These are phyloP conservation scores for Myotis myotis DNA, from an alignment of 2,797 vertebrate species.

Conservation along the genomic window DNA sequence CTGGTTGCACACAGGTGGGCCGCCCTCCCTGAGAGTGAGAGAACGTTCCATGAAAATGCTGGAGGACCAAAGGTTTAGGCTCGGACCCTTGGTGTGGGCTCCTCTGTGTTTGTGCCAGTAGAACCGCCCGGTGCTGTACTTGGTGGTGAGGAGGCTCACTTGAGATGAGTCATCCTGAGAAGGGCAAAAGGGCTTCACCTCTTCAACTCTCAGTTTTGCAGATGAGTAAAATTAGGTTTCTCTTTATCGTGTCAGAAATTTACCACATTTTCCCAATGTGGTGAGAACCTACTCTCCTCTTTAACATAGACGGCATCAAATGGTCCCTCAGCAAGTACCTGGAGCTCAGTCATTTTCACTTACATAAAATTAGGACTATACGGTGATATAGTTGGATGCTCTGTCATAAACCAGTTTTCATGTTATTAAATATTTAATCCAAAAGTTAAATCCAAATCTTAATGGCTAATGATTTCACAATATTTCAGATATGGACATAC, in stretches of 20 bases:
- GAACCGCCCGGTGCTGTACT: background rate
- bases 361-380: background rate
- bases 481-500: background rate
- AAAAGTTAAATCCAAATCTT: background rate
- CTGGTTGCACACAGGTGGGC: background rate
- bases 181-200: constrained; percentile 78
- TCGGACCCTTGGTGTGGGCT: accelerated
- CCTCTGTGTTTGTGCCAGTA: background rate
- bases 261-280: constrained; percentile 18
- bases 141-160: background rate
- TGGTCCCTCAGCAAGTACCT: background rate
- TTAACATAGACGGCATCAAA: background rate
- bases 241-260: constrained; percentile 35
- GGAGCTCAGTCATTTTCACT: background rate
- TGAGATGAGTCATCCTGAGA: constrained; percentile 55
- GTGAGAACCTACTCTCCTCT: background rate
- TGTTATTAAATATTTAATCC: background rate
- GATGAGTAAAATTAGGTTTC: constrained; percentile 55
- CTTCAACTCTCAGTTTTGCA: constrained; percentile 71
- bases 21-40: background rate
- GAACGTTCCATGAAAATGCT: accelerated
- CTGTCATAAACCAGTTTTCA: background rate
- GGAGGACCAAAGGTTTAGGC: accelerated
- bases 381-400: background rate
- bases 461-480: background rate